Conservation (phyloP, 2,113 vertebrate species). For the Bubo bubo region DNA sequence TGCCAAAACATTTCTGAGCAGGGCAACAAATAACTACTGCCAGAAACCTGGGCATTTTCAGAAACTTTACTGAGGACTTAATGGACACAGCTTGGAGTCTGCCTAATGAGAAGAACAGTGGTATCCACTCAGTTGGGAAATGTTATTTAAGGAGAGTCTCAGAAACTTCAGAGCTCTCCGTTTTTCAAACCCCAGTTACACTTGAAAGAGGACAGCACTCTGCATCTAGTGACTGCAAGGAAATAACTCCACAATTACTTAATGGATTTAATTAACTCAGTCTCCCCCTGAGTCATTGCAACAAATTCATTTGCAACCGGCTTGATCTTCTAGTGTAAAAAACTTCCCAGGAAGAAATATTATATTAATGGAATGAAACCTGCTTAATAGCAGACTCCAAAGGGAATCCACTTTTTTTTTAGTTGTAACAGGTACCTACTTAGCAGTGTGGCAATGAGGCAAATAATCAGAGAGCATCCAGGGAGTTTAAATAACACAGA, state of each 20-base stretch:
- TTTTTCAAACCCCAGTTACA: not conserved
- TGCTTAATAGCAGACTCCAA: constrained; percentile 61
- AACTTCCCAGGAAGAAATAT: constrained; percentile 48
- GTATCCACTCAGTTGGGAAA: constrained; percentile 7
- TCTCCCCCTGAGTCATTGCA: constrained; percentile 55
- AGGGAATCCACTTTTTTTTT: constrained; percentile 28
- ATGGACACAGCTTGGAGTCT: not conserved
- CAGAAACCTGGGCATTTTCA: not conserved
- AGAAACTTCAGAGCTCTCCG: constrained; percentile 10
- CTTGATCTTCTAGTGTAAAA: constrained; percentile 28
- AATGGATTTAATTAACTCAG: constrained; percentile 57
- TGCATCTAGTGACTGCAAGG: constrained; percentile 30
- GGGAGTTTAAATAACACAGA: not conserved
- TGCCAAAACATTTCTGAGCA: not conserved
- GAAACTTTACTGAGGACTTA: not conserved
- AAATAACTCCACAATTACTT: constrained; percentile 47
- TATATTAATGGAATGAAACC: constrained; percentile 45
- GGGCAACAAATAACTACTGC: not conserved
- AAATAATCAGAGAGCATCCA: constrained; percentile 25
- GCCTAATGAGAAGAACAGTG: not conserved
- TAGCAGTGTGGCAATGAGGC: not conserved
- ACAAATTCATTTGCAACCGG: constrained; percentile 40
- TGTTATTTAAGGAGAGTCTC: constrained; percentile 12
- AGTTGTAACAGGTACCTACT: constrained; percentile 41
- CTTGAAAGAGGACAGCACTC: constrained; percentile 43